Percentiles rank a stretch among this genome's conserved stretches.
phyloP scores from a whole-genome alignment of 2,888 invertebrate genomes.

The Megalurothrips usitatus region DNA sequence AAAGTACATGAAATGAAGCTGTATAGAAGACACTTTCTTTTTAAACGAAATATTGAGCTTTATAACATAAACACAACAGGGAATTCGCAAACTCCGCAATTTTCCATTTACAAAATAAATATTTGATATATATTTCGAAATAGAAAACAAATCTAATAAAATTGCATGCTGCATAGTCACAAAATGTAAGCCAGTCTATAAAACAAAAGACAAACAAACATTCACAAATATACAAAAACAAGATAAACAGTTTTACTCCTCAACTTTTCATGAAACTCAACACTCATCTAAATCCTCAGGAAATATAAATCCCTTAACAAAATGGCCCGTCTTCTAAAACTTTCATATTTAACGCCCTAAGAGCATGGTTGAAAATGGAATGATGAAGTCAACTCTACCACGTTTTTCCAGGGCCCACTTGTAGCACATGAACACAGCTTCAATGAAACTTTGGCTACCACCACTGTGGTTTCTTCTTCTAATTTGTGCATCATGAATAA shows the following conservation, averaged over 20 bases:
- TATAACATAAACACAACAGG: neutral
- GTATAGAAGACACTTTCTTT: neutral
- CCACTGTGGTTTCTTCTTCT: neutral
- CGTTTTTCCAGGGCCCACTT: too few species aligned
- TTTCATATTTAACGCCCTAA: neutral
- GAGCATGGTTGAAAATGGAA: too few species aligned
- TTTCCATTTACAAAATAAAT: neutral
- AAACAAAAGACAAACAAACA: neutral
- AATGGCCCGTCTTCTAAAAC: neutral
- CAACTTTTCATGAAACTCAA: neutral
- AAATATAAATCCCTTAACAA: neutral
- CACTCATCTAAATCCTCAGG: neutral
- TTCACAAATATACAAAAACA: neutral
- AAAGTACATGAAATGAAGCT: neutral
- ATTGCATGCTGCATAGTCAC: neutral
- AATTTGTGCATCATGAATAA: neutral
- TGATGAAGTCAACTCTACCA: too few species aligned
- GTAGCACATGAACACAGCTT: too few species aligned
- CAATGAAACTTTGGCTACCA: too few species aligned
- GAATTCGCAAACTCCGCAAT: neutral
- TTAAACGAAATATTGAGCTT: neutral
- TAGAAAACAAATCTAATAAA: neutral
- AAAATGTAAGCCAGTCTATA: neutral
- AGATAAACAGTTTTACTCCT: neutral
- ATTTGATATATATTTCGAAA: neutral